Evolutionary conservation across 2,888 invertebrate genomes (phyloP).

Genomic region (Megastigmus dorsalis): DNA sequence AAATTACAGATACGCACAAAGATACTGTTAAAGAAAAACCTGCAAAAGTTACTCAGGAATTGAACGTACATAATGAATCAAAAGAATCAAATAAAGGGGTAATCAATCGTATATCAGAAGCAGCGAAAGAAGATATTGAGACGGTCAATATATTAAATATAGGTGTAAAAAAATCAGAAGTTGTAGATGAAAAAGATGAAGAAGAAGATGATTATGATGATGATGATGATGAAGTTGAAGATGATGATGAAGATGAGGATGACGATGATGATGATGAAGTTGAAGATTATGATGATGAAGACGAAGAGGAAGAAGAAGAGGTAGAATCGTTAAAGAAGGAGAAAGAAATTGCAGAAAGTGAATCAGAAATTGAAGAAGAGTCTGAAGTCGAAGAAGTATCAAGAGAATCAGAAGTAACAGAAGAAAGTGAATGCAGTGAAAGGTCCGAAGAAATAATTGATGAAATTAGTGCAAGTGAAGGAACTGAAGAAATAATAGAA

Average conservation of each 20-base stretch:
- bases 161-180: not conserved
- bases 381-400: too few species aligned
- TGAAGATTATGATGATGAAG: slow-evolving; percentile 43
- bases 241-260: slow-evolving; percentile 51
- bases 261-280: slow-evolving; percentile 53
- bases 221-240: slow-evolving; percentile 51
- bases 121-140: too few species aligned
- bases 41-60: not conserved
- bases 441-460: slow-evolving; percentile 74
- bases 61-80: too few species aligned
- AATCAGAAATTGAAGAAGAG: slow-evolving; percentile 23
- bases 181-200: slow-evolving; percentile 27
- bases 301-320: slow-evolving; percentile 54
- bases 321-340: too few species aligned
- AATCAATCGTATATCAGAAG: too few species aligned
- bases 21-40: not conserved
- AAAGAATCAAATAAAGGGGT: too few species aligned
- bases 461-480: not conserved
- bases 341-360: slow-evolving; percentile 35
- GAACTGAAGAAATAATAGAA: slow-evolving; percentile 56
- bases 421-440: slow-evolving; percentile 61
- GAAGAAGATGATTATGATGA: slow-evolving; percentile 59
- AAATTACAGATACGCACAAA: slow-evolving; percentile 2
- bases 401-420: slow-evolving; percentile 68
- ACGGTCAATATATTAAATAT: too few species aligned